These are phyloP conservation scores for Hedya salicella DNA, from an alignment of 2,888 invertebrate genomes.

Conservation along the genomic window DNA sequence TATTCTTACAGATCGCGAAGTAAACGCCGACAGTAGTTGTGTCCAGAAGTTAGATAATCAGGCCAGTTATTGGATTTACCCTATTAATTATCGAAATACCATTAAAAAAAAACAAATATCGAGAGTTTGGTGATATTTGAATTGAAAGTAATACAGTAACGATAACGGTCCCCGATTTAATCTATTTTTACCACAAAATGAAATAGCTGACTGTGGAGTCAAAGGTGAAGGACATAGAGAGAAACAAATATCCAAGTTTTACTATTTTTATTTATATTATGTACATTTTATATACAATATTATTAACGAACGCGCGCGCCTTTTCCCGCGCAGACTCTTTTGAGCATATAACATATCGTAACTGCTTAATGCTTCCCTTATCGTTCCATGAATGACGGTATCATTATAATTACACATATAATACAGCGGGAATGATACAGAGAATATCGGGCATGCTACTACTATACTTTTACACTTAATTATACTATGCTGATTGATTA, in stretches of 20 bases:
- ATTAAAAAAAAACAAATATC: too few relatives aligned
- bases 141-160: too few relatives aligned
- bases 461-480: conserved; percentile 55
- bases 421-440: conserved; percentile 76
- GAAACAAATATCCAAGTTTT: conserved; percentile 56
- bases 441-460: conserved; percentile 67
- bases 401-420: conserved; percentile 73
- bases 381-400: conserved; percentile 65
- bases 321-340: conserved; percentile 65
- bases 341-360: conserved; percentile 64
- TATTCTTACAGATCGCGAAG: too few relatives aligned
- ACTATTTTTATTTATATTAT: conserved; percentile 80
- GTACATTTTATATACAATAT: conserved; percentile 82
- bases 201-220: too few relatives aligned
- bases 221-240: too few relatives aligned
- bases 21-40: too few relatives aligned
- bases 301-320: conserved; percentile 68
- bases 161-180: too few relatives aligned
- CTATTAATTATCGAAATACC: too few relatives aligned
- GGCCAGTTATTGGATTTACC: too few relatives aligned
- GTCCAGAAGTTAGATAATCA: too few relatives aligned
- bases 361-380: conserved; percentile 54
- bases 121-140: too few relatives aligned
- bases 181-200: too few relatives aligned
- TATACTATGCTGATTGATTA: conserved; percentile 10